Evolutionary conservation across 1,140 invertebrate genomes (phyloP).

Genomic region (Arctopsyche grandis): DNA sequence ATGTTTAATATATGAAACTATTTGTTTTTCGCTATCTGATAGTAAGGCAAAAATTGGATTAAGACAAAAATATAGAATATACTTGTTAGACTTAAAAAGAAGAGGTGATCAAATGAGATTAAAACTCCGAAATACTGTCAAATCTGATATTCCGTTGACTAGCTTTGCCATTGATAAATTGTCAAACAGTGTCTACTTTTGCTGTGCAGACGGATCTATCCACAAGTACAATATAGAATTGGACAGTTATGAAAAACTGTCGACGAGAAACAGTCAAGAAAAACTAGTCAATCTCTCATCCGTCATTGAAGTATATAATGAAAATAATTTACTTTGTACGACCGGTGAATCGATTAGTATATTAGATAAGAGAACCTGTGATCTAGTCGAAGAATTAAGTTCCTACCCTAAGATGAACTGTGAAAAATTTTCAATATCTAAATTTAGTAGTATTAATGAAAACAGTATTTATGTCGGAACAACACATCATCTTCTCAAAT

Average conservation of each 20-base stretch:
- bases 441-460: constrained; percentile 17
- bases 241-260: constrained; percentile 21
- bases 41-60: constrained; percentile 39
- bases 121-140: constrained; percentile 31
- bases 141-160: constrained; percentile 42
- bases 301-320: constrained; percentile 35
- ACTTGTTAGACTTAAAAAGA: constrained; percentile 20
- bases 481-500: constrained; percentile 43
- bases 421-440: constrained; percentile 42
- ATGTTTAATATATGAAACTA: constrained; percentile 46
- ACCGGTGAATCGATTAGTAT: constrained; percentile 26
- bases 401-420: constrained; percentile 4
- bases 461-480: constrained; percentile 35
- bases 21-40: not conserved
- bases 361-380: constrained; percentile 34
- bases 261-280: not conserved
- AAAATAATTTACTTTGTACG: constrained; percentile 37
- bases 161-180: constrained; percentile 39
- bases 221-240: constrained; percentile 28
- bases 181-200: constrained; percentile 28
- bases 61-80: constrained; percentile 45
- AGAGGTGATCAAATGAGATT: not conserved
- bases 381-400: not conserved
- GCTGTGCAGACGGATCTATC: constrained; percentile 32
- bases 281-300: constrained; percentile 43